phyloP scores from a whole-genome alignment of 2,888 invertebrate genomes.

The Sthenelais limicola region DNA sequence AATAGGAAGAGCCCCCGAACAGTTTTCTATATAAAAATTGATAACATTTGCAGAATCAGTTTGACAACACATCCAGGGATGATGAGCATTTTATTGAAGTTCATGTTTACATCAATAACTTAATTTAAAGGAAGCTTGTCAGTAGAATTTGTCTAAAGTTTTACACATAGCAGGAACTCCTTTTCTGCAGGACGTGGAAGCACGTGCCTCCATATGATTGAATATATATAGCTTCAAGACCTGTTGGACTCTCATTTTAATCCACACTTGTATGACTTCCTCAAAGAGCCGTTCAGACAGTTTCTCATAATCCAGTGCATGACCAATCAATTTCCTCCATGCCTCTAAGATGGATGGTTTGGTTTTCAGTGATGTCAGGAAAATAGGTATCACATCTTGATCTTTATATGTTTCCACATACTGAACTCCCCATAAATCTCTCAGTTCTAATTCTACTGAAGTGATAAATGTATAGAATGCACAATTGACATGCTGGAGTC shows the following conservation, averaged over 20 bases:
- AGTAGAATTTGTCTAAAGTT: constrained; percentile 17
- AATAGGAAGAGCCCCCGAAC: too few relatives aligned
- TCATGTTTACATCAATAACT: neutral
- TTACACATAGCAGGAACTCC: constrained; percentile 17
- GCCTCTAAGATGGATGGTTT: neutral
- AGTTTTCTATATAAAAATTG: too few relatives aligned
- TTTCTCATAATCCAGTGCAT: neutral
- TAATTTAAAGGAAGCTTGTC: neutral
- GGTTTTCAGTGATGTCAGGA: neutral
- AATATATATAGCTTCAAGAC: neutral
- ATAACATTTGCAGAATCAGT: too few relatives aligned
- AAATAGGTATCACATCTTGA: neutral
- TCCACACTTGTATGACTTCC: neutral
- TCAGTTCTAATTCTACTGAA: neutral
- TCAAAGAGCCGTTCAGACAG: neutral
- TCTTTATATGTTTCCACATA: neutral
- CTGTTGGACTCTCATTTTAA: neutral
- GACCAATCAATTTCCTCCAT: neutral
- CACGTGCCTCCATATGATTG: neutral
- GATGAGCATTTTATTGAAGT: too few relatives aligned
- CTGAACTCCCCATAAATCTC: neutral
- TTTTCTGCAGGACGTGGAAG: neutral
- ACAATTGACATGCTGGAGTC: neutral
- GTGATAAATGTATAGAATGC: neutral
- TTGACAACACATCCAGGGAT: too few relatives aligned